Evolutionary conservation across 2,888 invertebrate genomes (phyloP).

Genomic region (Monoplex corrugatus): DNA sequence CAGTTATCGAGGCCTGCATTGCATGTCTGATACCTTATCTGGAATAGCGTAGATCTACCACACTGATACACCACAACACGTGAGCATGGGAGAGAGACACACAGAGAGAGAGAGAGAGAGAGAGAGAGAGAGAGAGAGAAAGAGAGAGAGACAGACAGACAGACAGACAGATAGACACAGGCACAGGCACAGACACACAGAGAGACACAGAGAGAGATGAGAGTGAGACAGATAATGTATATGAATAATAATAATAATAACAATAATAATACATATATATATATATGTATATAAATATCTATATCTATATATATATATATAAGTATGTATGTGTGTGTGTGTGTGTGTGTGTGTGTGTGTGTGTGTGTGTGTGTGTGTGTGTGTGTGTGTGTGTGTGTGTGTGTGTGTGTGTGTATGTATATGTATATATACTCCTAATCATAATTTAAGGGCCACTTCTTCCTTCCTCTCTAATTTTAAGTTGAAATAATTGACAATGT

Average conservation of each 20-base stretch:
- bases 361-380: neutral
- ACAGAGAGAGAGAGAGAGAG: neutral
- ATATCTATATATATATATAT: neutral
- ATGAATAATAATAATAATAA: neutral
- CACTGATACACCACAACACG: too few relatives aligned
- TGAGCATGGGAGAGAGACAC: neutral
- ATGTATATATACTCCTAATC: too few relatives aligned
- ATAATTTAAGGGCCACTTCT: too few relatives aligned
- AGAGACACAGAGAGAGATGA: neutral
- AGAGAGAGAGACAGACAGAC: neutral
- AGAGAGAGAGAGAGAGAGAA: neutral
- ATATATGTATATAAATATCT: neutral
- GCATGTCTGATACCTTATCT: too few relatives aligned
- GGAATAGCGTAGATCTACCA: too few relatives aligned
- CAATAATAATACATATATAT: neutral
- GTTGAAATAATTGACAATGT: too few relatives aligned
- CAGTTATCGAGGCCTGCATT: too few relatives aligned
- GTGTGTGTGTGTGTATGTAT: too few relatives aligned
- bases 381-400: too few relatives aligned
- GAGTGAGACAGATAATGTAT: neutral
- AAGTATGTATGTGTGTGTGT: neutral
- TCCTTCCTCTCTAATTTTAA: too few relatives aligned
- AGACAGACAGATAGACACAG: conserved; percentile 13
- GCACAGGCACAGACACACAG: too few relatives aligned
- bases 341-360: neutral